Evolutionary conservation across 2,113 vertebrate genomes (phyloP).

Genomic region (Phyllopteryx taeniolatus): DNA sequence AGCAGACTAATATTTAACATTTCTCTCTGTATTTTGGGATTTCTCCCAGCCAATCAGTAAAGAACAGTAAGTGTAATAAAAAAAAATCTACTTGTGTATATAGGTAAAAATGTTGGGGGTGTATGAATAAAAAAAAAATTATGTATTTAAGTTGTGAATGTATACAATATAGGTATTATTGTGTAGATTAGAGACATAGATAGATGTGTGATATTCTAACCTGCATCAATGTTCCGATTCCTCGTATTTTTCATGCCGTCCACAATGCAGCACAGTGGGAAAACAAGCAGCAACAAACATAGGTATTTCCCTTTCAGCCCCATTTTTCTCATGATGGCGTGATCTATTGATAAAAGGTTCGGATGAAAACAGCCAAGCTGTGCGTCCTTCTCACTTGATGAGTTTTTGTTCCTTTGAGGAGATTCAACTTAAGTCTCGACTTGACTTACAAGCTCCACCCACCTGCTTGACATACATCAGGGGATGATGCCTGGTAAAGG

Average conservation of each 20-base stretch:
- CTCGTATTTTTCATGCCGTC: conserved; percentile 34
- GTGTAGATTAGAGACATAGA: background rate
- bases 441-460: conserved; percentile 17
- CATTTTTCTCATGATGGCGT: conserved; percentile 31
- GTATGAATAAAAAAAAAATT: background rate
- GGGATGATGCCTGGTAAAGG: conserved; percentile 7
- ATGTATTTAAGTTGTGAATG: background rate
- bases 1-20: too few species aligned
- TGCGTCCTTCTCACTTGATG: background rate
- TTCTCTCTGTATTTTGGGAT: too few species aligned
- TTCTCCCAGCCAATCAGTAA: too few species aligned
- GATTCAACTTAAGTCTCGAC: background rate
- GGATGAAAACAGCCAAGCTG: background rate
- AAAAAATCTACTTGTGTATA: too few species aligned
- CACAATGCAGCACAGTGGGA: conserved; percentile 51
- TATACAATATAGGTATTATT: background rate
- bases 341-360: conserved; percentile 11
- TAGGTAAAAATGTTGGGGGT: too few species aligned
- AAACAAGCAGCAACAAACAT: conserved; percentile 50
- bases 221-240: conserved; percentile 43
- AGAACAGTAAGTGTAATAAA: too few species aligned
- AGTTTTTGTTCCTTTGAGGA: background rate
- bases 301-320: conserved; percentile 38
- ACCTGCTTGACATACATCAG: conserved; percentile 3
- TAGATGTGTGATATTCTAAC: conserved; percentile 38